Evolutionary conservation across 2,888 invertebrate species (phyloP).

Genomic region (Epirrhoe alternata): DNA sequence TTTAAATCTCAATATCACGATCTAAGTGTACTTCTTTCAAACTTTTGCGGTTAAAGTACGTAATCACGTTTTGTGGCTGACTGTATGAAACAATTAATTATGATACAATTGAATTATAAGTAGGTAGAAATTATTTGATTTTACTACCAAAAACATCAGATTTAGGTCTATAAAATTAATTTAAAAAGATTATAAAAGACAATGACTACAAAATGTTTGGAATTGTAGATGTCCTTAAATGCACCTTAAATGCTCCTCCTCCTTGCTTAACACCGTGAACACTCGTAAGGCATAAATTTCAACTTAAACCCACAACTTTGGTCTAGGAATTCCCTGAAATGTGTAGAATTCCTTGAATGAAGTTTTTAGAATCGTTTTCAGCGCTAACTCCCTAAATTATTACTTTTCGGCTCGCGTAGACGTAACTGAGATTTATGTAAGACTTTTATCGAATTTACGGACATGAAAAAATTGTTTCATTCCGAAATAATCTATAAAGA

Average conservation of each 20-base stretch:
- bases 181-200: too few relatives aligned
- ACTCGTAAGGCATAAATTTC: slow-evolving; percentile 76
- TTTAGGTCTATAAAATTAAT: too few relatives aligned
- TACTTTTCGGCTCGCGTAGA: slow-evolving; percentile 63
- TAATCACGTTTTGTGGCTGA: too few relatives aligned
- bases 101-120: too few relatives aligned
- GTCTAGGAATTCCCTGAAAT: slow-evolving; percentile 58
- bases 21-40: too few relatives aligned
- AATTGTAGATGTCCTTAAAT: neutral
- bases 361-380: slow-evolving; percentile 76
- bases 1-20: too few relatives aligned
- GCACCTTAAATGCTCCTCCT: slow-evolving; percentile 59
- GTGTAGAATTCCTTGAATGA: slow-evolving; percentile 70
- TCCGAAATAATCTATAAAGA: neutral
- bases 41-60: too few relatives aligned
- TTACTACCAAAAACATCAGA: too few relatives aligned
- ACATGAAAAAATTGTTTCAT: neutral
- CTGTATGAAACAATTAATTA: too few relatives aligned
- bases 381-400: slow-evolving; percentile 74
- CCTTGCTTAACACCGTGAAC: slow-evolving; percentile 72
- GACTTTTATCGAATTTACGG: slow-evolving; percentile 26
- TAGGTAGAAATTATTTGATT: too few relatives aligned
- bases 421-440: slow-evolving; percentile 62
- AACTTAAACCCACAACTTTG: slow-evolving; percentile 73
- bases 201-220: neutral